Conservation (phyloP, 2,797 vertebrate species). For the Delichon dasypus region DNA sequence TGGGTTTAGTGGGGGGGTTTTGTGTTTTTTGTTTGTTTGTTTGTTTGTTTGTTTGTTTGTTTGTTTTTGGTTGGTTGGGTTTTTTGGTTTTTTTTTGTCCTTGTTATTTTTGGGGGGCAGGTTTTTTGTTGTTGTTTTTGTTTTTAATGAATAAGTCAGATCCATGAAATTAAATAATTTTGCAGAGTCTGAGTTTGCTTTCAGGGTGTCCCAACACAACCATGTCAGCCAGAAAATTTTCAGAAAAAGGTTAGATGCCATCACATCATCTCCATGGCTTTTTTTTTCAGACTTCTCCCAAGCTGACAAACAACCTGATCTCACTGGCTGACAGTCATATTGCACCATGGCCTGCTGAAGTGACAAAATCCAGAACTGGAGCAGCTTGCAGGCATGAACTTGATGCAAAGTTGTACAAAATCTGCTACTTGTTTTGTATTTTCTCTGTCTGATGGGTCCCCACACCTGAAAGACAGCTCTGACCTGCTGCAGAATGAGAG, state of each 20-base stretch:
- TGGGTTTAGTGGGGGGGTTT: background rate
- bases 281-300: background rate
- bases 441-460: background rate
- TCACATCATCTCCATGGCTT: background rate
- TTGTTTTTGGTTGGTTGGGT: background rate
- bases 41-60: too few species aligned
- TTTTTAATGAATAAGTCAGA: background rate
- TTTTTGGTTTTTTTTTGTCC: background rate
- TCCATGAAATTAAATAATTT: background rate
- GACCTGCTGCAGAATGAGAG: background rate
- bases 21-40: too few species aligned
- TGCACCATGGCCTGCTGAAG: background rate
- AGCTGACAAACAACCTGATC: background rate
- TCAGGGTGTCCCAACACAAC: background rate
- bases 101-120: background rate
- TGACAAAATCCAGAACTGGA: background rate
- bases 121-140: background rate
- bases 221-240: background rate
- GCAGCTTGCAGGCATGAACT: background rate
- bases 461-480: background rate
- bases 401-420: background rate
- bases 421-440: background rate
- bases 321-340: background rate
- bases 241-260: background rate
- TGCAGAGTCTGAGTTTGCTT: conserved; percentile 1